Evolutionary conservation across 2,797 vertebrate genomes (phyloP), one percentile per base, ranked within the genome.

Genomic region (Gambusia yucatana): DNA sequence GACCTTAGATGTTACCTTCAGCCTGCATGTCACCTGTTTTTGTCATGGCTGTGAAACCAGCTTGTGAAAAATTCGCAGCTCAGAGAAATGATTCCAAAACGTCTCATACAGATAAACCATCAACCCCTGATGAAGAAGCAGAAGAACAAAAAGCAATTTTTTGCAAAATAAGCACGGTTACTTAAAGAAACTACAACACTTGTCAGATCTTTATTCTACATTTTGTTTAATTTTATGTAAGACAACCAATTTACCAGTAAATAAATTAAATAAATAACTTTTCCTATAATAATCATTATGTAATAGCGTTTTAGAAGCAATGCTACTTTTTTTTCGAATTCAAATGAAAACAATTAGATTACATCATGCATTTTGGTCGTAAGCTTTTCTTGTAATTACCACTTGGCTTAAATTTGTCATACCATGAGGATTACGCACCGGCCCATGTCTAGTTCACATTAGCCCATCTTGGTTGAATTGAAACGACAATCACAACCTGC

Each of bases 401-500:
- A 25, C 41, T 63, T 63, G 25, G 20, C 36, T n/a, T 4, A 41
- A 13, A 16, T 22, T 44, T 43, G 25, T 28, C 41, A n/a, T 44
- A n/a, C 41, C 13, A 70, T 28, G 67, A 70, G 25, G 25, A 70
- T 44, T 70, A n/a, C 41, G n/a, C n/a, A 70, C 67, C 41, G 41
- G 67, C 41, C 41, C 67, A 70, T 70, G 67, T 25, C 67, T 28
- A 7, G 41, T 44, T n/a, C 59, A 72, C 76, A 74, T 69, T 17
- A 75, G 75, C 61, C 6, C 71, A 79, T 81, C 63, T 84, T 65
- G 79, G 80, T 77, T 87, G 72, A 76, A 73, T 72, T 76, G 63
- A 78, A 89, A 85, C 82, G 94, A 94, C 94, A 94, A 94, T 94
- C 94, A 91, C 43, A 52, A 50, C 47, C 81, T 89, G 78, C 78